Evolutionary conservation across 2,888 invertebrate genomes (phyloP).

Genomic region (Cerastis leucographa): DNA sequence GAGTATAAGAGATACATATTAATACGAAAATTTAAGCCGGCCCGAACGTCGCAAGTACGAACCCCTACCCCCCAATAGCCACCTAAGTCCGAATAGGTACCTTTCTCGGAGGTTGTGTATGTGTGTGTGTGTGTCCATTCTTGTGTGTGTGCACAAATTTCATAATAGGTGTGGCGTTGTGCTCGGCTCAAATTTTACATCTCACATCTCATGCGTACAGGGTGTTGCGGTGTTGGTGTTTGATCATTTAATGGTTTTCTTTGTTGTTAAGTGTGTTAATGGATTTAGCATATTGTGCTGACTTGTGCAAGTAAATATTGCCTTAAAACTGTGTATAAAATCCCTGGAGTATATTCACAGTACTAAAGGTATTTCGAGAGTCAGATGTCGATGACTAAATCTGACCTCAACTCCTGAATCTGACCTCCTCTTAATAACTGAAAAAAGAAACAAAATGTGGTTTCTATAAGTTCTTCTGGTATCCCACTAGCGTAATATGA

Average conservation of each 20-base stretch:
- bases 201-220: constrained; percentile 85
- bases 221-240: constrained; percentile 68
- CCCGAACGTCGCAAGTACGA: constrained; percentile 85
- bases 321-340: neutral
- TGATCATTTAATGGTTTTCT: constrained; percentile 28
- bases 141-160: constrained; percentile 85
- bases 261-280: neutral
- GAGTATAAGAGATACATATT: constrained; percentile 88
- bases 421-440: too few relatives aligned
- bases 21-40: constrained; percentile 89
- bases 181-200: constrained; percentile 90
- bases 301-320: neutral
- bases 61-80: constrained; percentile 80
- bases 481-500: neutral
- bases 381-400: neutral
- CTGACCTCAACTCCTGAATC: too few relatives aligned
- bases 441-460: neutral
- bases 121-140: constrained; percentile 77
- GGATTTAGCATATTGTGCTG: neutral
- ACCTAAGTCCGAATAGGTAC: constrained; percentile 84
- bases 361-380: neutral
- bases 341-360: too few relatives aligned
- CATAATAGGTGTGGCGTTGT: constrained; percentile 88
- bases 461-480: neutral
- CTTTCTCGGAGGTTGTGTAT: constrained; percentile 66